Evolutionary conservation across 2,113 vertebrate species (phyloP).

Genomic region (Osmerus mordax): DNA sequence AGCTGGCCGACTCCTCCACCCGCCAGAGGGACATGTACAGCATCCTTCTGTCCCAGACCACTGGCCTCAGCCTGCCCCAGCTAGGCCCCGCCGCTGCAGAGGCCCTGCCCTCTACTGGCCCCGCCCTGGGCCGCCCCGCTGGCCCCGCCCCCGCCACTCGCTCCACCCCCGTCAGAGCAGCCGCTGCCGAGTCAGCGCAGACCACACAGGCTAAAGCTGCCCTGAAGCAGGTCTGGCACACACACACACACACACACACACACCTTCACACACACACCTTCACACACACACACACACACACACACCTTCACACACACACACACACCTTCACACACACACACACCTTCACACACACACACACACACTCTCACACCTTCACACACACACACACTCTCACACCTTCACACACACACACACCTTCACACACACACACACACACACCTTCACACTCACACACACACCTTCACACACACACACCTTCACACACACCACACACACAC

Average conservation of each 20-base stretch:
- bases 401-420: too few species aligned
- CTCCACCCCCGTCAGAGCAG: conserved; percentile 74
- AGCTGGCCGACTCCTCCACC: conserved; percentile 86
- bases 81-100: conserved; percentile 56
- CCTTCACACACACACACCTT: too few species aligned
- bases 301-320: too few species aligned
- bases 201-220: conserved; percentile 86
- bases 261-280: not conserved
- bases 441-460: too few species aligned
- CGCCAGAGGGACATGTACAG: conserved; percentile 97
- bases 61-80: conserved; percentile 83
- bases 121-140: conserved; percentile 71
- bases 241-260: too few species aligned
- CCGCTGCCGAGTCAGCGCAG: conserved; percentile 74
- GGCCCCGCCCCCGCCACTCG: conserved; percentile 66
- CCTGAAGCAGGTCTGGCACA: conserved; percentile 80
- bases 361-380: not conserved
- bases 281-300: conserved; percentile 6
- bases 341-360: not conserved
- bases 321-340: too few species aligned
- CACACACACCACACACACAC: not conserved
- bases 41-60: conserved; percentile 86
- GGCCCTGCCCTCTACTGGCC: conserved; percentile 62
- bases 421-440: not conserved
- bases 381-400: too few species aligned